phyloP scores from a whole-genome alignment of 2,113 vertebrate genomes.

The Ochotona princeps region DNA sequence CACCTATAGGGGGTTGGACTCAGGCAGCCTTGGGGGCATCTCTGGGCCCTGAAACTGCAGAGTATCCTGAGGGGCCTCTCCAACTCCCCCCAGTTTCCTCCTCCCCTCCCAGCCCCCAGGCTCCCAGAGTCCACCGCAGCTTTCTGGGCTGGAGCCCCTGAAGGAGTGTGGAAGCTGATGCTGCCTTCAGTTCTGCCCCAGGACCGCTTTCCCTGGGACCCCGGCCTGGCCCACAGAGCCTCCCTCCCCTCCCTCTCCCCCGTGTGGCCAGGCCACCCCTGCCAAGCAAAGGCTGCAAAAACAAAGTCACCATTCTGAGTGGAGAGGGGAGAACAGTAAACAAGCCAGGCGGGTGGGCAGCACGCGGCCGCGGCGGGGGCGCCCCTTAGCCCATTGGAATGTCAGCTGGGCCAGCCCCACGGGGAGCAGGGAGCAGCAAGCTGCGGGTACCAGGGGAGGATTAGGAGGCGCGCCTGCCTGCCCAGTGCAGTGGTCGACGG shows the following conservation, averaged over 20 bases:
- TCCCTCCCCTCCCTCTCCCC: not conserved
- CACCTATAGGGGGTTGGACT: not conserved
- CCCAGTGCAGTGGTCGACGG: conserved; percentile 56
- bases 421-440: conserved; percentile 30
- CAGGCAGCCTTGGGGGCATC: not conserved
- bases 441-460: conserved; percentile 36
- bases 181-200: not conserved
- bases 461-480: conserved; percentile 27
- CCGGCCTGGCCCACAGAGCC: not conserved
- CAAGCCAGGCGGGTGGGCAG: not conserved
- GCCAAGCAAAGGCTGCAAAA: conserved; percentile 67
- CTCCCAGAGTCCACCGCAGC: too few species aligned
- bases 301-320: conserved; percentile 73
- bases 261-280: conserved; percentile 17
- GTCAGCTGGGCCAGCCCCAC: conserved; percentile 34
- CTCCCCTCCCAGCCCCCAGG: too few species aligned
- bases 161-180: not conserved
- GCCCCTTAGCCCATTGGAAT: conserved; percentile 73
- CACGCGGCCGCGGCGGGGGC: not conserved
- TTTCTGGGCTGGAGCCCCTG: not conserved
- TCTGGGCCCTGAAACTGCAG: not conserved
- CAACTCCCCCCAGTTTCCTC: not conserved
- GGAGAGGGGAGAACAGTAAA: conserved; percentile 34
- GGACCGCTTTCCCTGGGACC: too few species aligned
- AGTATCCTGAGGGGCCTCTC: not conserved